Evolutionary conservation across 1,140 invertebrate genomes (phyloP), one percentile per base, ranked within the genome.

Genomic region (Drosophila bipectinata): DNA sequence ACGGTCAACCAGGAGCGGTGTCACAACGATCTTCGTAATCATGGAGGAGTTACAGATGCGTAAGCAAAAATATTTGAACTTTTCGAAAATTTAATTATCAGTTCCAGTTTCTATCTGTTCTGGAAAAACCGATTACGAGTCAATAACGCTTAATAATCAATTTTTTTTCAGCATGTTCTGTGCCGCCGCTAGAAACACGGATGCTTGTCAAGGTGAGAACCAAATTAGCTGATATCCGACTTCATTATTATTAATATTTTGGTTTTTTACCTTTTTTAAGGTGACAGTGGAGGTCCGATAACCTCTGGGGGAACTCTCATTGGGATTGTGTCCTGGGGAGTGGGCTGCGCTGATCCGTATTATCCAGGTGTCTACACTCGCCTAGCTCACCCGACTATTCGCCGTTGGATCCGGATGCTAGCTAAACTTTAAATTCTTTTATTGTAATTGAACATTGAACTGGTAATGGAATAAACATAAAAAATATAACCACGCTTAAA

Each of bases 251-350:
- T 26, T 37, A 37, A 47, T 21, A 3, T 18, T 7, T 18, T 32
- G 10, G 15, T 15, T 15, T 15, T 7, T 32, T 5, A 48, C 57
- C 24, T n/a, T 30, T 44, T 14, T 9, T 3, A n/a, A 84, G 81
- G 81, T 1, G 93, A 94, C 63, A 93, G 93, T 21, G 93, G 93
- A 26, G 93, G 93, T 7, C 92, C 93, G 26, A 89, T 94, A 28
- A 77, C 90, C n/a, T 45, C 67, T 4, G 53, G 92, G 9, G 82
- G 89, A n/a, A 75, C 53, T 1, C 68, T 93, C 0, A 91, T 93
- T 51, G 95, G 95, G 18, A 90, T 95, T 15, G 93, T 95, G 0
- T 95, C 94, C 21, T 95, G 94, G 93, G 95, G 95, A 18, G 92
- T 93, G 18, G 93, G 93, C 1, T 96, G 95, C 72, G 94, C 92